A percentile compares a stretch with the other conserved stretches of the same genome.
phyloP scores from a whole-genome alignment of 1,140 invertebrate genomes.

The Aphaenogaster rudis region DNA sequence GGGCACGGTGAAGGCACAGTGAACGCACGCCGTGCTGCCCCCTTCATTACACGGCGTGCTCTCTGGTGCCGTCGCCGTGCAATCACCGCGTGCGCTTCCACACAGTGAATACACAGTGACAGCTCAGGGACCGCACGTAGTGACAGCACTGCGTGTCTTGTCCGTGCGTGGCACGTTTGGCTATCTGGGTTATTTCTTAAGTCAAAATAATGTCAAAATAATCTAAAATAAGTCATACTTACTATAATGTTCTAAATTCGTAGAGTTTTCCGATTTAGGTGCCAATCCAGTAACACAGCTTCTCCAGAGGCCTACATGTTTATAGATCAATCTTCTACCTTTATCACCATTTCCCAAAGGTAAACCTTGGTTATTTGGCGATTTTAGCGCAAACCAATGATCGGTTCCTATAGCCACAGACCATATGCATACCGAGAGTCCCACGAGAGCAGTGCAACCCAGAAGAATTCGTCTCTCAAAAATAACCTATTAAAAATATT shows the following conservation, averaged over 20 bases:
- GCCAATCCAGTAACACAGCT: conserved; percentile 87
- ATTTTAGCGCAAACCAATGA: conserved; percentile 91
- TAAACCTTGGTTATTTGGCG: conserved; percentile 80
- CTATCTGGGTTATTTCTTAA: not conserved
- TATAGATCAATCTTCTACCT: conserved; percentile 81
- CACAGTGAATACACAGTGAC: no score
- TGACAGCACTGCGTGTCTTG: no score
- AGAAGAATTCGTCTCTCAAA: conserved; percentile 91
- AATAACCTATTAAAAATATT: conserved; percentile 85
- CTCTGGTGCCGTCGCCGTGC: no score
- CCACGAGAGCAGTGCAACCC: conserved; percentile 90
- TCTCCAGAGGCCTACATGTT: conserved; percentile 91
- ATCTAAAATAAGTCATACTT: conserved; percentile 63
- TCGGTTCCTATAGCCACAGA: conserved; percentile 91
- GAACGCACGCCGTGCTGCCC: no score
- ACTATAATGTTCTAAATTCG: conserved; percentile 75
- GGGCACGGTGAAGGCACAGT: no score
- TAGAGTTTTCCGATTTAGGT: conserved; percentile 73
- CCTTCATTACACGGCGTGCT: no score
- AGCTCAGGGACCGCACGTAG: no score
- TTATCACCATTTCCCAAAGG: conserved; percentile 73
- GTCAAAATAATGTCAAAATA: not conserved
- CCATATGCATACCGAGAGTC: conserved; percentile 91
- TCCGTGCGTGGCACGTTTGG: no score
- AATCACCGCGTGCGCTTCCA: no score